Conservation (phyloP, 2,113 vertebrate genomes). For the Carlito syrichta region DNA sequence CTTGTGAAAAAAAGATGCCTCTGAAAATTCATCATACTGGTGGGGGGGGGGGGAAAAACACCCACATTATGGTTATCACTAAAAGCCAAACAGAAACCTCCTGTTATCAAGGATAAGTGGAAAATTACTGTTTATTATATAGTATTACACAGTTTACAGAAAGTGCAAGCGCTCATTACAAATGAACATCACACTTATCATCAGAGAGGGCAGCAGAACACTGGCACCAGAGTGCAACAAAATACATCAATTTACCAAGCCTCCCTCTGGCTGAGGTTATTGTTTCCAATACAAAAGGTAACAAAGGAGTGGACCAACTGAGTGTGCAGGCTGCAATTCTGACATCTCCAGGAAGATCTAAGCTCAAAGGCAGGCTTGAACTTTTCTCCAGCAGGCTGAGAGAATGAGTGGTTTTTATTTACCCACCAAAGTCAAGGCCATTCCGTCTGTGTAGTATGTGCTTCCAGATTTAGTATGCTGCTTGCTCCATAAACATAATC, state of each 20-base stretch:
- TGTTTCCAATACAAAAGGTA: background rate
- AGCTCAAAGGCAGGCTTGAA: background rate
- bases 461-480: background rate
- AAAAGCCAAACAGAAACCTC: conserved; percentile 54
- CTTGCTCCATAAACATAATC: background rate
- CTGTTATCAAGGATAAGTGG: conserved; percentile 50
- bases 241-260: background rate
- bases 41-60: background rate
- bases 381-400: background rate
- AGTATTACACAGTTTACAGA: conserved; percentile 37
- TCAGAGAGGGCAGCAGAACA: background rate
- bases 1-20: conserved; percentile 15
- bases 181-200: background rate
- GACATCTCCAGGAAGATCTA: background rate
- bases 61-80: conserved; percentile 15
- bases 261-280: background rate
- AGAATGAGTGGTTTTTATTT: background rate
- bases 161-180: conserved; percentile 53
- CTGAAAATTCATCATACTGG: conserved; percentile 47
- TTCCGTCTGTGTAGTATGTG: background rate
- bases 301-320: background rate
- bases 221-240: background rate
- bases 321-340: background rate
- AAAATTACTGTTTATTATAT: conserved; percentile 55
- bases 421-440: background rate